Percentiles rank a stretch among this genome's conserved stretches.
phyloP scores from a whole-genome alignment of 2,888 invertebrate species.

The Marasmarcha lunaedactyla region DNA sequence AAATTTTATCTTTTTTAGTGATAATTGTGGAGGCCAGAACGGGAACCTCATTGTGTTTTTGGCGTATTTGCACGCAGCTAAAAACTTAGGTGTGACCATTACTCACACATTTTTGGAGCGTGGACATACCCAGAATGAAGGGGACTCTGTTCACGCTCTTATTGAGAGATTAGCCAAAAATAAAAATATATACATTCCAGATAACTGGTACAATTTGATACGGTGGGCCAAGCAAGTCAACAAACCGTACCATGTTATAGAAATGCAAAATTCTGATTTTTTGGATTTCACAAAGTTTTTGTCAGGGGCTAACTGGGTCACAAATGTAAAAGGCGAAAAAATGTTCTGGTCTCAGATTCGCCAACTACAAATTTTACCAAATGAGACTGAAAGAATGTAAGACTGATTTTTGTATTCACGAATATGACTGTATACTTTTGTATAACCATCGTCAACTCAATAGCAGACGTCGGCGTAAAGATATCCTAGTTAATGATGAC shows the following conservation, averaged over 20 bases:
- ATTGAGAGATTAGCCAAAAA: background rate
- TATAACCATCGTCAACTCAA: background rate
- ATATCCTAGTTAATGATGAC: too few relatives aligned
- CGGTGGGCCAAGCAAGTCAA: background rate
- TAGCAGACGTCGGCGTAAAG: background rate
- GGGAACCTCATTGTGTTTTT: background rate
- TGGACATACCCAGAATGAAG: background rate
- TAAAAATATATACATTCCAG: background rate
- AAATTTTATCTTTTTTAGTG: background rate
- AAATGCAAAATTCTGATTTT: background rate
- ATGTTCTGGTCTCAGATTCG: background rate
- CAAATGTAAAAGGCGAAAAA: background rate
- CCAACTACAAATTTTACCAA: background rate
- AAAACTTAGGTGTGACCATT: background rate
- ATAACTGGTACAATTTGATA: too few relatives aligned
- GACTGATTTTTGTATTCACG: background rate
- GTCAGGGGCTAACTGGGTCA: background rate
- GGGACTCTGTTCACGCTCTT: background rate
- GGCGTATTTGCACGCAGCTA: background rate
- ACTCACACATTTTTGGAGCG: background rate
- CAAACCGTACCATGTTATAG: background rate
- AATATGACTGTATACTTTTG: background rate
- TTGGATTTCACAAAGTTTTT: background rate
- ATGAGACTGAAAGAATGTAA: background rate
- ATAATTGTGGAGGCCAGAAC: background rate